Evolutionary conservation across 2,797 vertebrate genomes (phyloP).

Genomic region (Malurus leucopterus): DNA sequence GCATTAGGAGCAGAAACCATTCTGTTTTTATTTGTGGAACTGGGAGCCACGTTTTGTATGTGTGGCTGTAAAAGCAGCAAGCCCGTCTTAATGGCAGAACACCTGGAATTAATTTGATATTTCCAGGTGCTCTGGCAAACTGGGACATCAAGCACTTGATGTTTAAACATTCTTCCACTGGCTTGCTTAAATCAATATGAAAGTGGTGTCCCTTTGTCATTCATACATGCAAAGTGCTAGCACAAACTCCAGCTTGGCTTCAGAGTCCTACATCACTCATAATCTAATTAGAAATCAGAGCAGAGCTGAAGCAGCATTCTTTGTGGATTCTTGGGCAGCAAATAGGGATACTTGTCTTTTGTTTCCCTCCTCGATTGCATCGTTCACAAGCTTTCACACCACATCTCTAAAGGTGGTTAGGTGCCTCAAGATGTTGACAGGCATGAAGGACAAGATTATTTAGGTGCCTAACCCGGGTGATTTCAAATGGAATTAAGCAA

Average conservation of each 20-base stretch:
- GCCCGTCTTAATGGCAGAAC: conserved; percentile 34
- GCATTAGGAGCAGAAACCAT: conserved; percentile 23
- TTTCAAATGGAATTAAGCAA: conserved; percentile 56
- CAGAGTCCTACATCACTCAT: conserved; percentile 57
- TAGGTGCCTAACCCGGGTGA: conserved; percentile 40
- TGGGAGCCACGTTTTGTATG: conserved; percentile 25
- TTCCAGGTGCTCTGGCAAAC: conserved; percentile 62
- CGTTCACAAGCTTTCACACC: conserved; percentile 51
- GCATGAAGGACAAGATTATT: conserved; percentile 66
- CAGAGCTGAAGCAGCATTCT: conserved; percentile 59
- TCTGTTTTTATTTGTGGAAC: conserved; percentile 36
- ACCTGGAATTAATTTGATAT: conserved; percentile 62
- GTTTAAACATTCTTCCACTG: conserved; percentile 41
- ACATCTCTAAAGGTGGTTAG: conserved; percentile 60
- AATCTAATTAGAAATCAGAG: conserved; percentile 67
- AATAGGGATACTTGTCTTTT: conserved; percentile 67
- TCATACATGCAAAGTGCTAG: conserved; percentile 47
- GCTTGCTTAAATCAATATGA: conserved; percentile 39
- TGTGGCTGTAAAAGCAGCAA: conserved; percentile 15
- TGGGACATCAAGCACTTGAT: conserved; percentile 25
- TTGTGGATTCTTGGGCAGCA: conserved; percentile 65
- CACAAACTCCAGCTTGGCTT: conserved; percentile 63
- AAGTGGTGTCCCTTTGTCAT: conserved; percentile 51
- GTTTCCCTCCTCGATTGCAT: conserved; percentile 51
- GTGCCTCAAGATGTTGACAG: conserved; percentile 66